Percentiles rank a stretch among this genome's conserved stretches.
Conservation (phyloP, 2,797 vertebrate species). For the Choloepus didactylus region DNA sequence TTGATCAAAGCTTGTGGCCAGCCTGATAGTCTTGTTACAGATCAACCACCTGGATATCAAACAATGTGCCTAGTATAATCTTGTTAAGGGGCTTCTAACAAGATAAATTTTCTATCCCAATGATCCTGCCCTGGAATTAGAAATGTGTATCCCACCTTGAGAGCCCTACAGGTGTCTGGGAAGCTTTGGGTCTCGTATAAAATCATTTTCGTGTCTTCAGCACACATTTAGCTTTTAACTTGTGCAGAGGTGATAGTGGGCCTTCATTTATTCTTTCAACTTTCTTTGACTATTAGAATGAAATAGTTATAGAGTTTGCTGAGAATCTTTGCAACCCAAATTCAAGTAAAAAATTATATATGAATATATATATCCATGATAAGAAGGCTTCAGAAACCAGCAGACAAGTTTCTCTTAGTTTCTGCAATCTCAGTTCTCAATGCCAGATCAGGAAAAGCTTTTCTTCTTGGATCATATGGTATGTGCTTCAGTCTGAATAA, state of each 20-base stretch:
- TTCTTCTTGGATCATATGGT: constrained; percentile 62
- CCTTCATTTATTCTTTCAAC: constrained; percentile 61
- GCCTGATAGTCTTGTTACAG: neutral
- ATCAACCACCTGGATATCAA: neutral
- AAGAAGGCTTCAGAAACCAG: constrained; percentile 51
- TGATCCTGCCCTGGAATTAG: neutral
- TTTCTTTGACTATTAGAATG: constrained; percentile 44
- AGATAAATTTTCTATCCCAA: neutral
- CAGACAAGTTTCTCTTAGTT: constrained; percentile 6
- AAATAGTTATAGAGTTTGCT: constrained; percentile 66
- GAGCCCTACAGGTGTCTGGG: neutral
- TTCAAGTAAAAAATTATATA: constrained; percentile 25
- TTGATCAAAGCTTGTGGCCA: neutral
- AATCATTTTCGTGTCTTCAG: neutral
- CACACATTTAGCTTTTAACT: neutral
- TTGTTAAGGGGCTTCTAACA: neutral
- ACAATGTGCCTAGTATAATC: too few relatives aligned
- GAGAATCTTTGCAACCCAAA: constrained; percentile 61
- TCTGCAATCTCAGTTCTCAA: constrained; percentile 51
- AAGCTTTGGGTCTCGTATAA: neutral
- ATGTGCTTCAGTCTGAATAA: constrained; percentile 74
- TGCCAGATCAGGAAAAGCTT: neutral
- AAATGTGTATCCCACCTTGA: neutral
- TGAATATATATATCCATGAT: neutral
- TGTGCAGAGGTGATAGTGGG: constrained; percentile 64